A percentile compares a stretch with the other conserved stretches of the same genome.
Evolutionary conservation across 2,888 invertebrate species (phyloP).

Genomic region (Lydus trimaculatus): DNA sequence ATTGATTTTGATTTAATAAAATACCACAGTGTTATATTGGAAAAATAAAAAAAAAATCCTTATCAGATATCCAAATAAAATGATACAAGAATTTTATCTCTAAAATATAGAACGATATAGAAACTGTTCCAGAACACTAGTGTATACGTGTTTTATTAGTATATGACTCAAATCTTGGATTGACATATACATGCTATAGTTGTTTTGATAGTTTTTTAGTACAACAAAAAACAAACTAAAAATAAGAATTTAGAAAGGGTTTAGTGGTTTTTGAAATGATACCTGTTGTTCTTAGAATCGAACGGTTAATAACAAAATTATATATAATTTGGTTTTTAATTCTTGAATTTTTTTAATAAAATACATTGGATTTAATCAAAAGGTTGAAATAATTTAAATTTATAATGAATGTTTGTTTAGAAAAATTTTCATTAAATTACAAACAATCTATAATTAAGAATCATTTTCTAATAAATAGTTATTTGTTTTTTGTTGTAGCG

Average conservation of each 20-base stretch:
- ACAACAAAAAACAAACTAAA: background rate
- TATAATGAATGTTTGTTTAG: background rate
- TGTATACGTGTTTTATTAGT: too few relatives aligned
- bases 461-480: background rate
- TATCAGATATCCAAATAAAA: background rate
- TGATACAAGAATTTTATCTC: background rate
- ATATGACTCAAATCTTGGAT: background rate
- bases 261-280: background rate
- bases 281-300: background rate
- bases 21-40: background rate
- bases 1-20: background rate
- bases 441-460: conserved; percentile 5
- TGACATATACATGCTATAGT: background rate
- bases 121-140: too few relatives aligned
- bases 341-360: background rate
- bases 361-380: background rate
- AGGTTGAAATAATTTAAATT: conserved; percentile 3
- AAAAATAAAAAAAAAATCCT: background rate
- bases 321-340: background rate
- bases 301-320: background rate
- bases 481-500: background rate
- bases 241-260: background rate
- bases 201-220: background rate
- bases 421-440: background rate
- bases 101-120: background rate